Evolutionary conservation across 1,140 invertebrate species (phyloP).

Genomic region (Aradophagus sp.): DNA sequence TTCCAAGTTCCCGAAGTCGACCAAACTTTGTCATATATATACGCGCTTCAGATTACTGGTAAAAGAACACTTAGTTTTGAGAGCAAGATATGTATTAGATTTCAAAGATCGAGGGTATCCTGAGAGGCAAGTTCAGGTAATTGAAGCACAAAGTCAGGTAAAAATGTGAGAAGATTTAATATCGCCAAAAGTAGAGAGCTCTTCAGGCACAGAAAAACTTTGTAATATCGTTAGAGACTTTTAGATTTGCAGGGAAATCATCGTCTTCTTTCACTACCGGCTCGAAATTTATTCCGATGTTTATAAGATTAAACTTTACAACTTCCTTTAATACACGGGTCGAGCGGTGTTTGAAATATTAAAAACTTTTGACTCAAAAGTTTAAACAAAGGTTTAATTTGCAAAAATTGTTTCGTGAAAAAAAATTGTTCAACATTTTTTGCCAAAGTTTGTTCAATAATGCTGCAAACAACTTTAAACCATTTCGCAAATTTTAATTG

Average conservation of each 20-base stretch:
- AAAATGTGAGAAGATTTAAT: constrained; percentile 51
- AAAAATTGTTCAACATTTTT: too few species aligned
- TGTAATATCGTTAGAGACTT: constrained; percentile 42
- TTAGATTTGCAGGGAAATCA: constrained; percentile 46
- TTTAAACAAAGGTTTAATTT: too few species aligned
- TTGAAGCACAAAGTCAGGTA: constrained; percentile 43
- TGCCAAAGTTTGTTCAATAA: too few species aligned
- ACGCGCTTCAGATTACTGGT: constrained; percentile 14
- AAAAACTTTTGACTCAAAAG: too few species aligned
- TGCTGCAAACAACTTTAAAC: too few species aligned
- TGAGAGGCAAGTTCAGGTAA: constrained; percentile 47
- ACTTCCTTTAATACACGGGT: too few species aligned
- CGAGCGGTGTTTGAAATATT: too few species aligned
- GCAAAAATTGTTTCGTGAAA: too few species aligned
- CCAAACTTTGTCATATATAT: too few species aligned
- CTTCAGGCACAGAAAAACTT: constrained; percentile 33
- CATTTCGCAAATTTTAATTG: too few species aligned
- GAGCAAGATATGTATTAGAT: constrained; percentile 42
- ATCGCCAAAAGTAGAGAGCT: constrained; percentile 23
- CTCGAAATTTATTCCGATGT: constrained; percentile 54
- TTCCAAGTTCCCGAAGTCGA: too few species aligned
- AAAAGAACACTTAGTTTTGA: constrained; percentile 32
- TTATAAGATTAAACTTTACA: constrained; percentile 44
- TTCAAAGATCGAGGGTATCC: constrained; percentile 32
- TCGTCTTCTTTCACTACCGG: constrained; percentile 23